A percentile compares a stretch with the other conserved stretches of the same genome.
Evolutionary conservation across 2,888 invertebrate species (phyloP).

Genomic region (Torymus texanus): DNA sequence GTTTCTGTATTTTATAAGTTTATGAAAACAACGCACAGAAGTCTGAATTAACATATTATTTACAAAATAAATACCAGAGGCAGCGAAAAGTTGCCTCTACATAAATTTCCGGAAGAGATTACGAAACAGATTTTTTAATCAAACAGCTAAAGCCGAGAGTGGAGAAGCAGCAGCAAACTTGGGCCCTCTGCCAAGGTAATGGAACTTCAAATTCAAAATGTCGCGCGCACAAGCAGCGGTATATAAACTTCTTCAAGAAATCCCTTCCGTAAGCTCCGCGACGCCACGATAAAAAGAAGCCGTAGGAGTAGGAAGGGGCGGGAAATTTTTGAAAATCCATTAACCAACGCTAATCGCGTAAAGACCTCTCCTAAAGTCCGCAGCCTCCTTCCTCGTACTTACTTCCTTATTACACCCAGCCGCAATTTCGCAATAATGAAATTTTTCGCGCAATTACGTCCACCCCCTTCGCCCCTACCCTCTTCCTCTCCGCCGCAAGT

Average conservation of each 20-base stretch:
- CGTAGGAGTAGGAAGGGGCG: not conserved
- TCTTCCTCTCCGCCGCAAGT: slow-evolving; percentile 15
- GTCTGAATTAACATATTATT: too few relatives aligned
- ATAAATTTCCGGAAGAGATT: not conserved
- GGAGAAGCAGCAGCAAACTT: not conserved
- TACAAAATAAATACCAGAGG: not conserved
- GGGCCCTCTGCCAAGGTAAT: slow-evolving; percentile 30
- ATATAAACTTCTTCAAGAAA: not conserved
- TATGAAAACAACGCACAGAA: too few relatives aligned
- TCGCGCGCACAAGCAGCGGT: slow-evolving; percentile 8
- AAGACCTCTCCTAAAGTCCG: not conserved
- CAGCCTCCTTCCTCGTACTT: not conserved
- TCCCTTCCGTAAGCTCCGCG: not conserved
- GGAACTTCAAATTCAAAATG: slow-evolving; percentile 33
- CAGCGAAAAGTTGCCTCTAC: not conserved
- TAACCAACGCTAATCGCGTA: slow-evolving; percentile 20
- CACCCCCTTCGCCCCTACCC: not conserved
- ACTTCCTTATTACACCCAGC: not conserved
- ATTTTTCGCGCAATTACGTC: slow-evolving; percentile 40
- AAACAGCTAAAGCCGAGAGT: not conserved
- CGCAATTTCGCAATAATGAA: slow-evolving; percentile 35
- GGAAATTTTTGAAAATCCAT: slow-evolving; percentile 28
- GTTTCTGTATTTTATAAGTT: too few relatives aligned
- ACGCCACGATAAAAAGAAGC: not conserved
- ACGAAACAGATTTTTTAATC: slow-evolving; percentile 13